A percentile compares a stretch with the other conserved stretches of the same genome.
Evolutionary conservation across 1,140 invertebrate genomes (phyloP).

Genomic region (Planococcus citri): DNA sequence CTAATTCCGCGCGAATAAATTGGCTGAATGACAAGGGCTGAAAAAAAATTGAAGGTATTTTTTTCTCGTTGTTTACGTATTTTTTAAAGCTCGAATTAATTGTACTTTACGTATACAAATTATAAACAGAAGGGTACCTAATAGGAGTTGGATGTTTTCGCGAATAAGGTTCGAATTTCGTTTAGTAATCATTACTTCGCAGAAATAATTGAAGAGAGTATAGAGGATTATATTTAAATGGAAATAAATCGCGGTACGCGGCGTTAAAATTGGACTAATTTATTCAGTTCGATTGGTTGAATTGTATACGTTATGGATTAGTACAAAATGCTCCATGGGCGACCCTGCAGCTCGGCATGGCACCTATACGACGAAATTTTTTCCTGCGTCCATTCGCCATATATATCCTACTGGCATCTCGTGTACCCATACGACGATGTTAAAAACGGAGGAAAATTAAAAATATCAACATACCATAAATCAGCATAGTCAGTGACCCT

Average conservation of each 20-base stretch:
- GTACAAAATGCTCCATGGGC: not conserved
- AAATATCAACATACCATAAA: not conserved
- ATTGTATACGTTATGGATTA: too few relatives aligned
- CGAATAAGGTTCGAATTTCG: not conserved
- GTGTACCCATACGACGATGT: not conserved
- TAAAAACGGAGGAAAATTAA: not conserved
- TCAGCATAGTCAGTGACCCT: not conserved
- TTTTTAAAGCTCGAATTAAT: not conserved
- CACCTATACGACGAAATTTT: too few relatives aligned
- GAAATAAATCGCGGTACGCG: not conserved
- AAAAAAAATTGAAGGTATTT: too few relatives aligned
- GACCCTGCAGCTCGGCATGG: too few relatives aligned
- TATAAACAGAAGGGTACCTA: too few relatives aligned
- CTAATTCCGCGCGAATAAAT: too few relatives aligned
- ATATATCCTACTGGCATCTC: not conserved
- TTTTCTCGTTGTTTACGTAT: too few relatives aligned
- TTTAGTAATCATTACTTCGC: not conserved
- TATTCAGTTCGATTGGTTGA: not conserved
- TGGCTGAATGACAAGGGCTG: too few relatives aligned
- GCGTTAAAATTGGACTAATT: not conserved
- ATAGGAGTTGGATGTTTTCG: not conserved
- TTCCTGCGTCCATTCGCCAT: not conserved
- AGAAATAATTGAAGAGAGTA: slow-evolving; percentile 3
- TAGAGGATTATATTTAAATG: not conserved
- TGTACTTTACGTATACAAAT: not conserved